Conservation (phyloP, 1,140 invertebrate species). For the Hestina assimilis region DNA sequence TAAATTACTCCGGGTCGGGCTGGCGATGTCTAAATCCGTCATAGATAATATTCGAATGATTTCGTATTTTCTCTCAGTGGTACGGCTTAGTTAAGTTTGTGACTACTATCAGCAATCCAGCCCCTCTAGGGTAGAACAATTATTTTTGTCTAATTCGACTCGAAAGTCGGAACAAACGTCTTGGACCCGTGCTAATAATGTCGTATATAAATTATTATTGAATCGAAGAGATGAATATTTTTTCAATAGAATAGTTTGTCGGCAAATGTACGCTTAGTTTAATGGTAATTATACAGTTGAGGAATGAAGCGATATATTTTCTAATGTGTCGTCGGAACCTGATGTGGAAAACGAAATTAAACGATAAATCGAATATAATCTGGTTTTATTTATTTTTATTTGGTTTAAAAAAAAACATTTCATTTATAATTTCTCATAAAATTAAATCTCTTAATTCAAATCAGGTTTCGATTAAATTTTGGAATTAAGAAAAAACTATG, state of each 20-base stretch:
- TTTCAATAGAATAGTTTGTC: constrained; percentile 55
- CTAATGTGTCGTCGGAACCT: constrained; percentile 11
- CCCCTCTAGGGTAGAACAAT: neutral
- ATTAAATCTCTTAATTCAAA: neutral
- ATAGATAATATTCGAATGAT: constrained; percentile 12
- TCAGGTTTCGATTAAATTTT: constrained; percentile 13
- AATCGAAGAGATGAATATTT: constrained; percentile 47
- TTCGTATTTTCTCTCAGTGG: constrained; percentile 1
- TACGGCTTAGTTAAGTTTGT: constrained; percentile 18
- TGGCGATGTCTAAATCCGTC: no score
- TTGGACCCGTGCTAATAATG: constrained; percentile 11
- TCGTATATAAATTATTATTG: constrained; percentile 11
- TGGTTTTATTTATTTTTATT: neutral
- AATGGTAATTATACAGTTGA: constrained; percentile 62
- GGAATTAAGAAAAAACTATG: constrained; percentile 15
- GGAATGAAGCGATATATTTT: constrained; percentile 43
- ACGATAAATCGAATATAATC: neutral
- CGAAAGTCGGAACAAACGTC: neutral
- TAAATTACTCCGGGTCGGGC: no score
- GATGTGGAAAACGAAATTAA: constrained; percentile 4
- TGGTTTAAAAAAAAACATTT: neutral
- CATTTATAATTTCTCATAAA: neutral
- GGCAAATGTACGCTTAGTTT: constrained; percentile 57
- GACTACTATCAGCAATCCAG: constrained; percentile 14
- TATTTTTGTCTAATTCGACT: constrained; percentile 14